A percentile compares a stretch with the other conserved stretches of the same genome.
Conservation (phyloP, 2,113 vertebrate genomes). For the Mesitornis unicolor region DNA sequence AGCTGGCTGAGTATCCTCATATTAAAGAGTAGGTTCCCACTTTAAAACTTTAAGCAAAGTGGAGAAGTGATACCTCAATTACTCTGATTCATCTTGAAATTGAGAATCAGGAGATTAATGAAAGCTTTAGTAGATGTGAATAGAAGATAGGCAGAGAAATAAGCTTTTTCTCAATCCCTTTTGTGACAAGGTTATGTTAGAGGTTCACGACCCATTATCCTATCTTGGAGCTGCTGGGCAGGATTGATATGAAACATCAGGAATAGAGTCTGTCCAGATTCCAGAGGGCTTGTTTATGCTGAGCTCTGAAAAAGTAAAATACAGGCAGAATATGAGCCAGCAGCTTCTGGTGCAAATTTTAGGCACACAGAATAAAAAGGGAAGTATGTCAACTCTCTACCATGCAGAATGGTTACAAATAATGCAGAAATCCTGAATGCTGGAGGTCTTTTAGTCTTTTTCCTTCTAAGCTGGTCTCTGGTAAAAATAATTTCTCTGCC, state of each 20-base stretch:
- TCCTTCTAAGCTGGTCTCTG: neutral
- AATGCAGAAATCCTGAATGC: neutral
- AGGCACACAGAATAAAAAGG: neutral
- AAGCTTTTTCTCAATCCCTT: neutral
- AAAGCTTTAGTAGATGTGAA: neutral
- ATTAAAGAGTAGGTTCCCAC: neutral
- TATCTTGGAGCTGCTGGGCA: neutral
- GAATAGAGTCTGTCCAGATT: neutral
- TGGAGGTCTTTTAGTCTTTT: constrained; percentile 6
- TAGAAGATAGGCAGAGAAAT: neutral
- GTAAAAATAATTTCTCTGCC: constrained; percentile 11
- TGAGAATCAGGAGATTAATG: neutral
- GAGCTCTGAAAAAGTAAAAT: neutral
- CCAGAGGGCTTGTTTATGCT: neutral
- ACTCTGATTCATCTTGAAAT: neutral
- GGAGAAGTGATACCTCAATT: neutral
- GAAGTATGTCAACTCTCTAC: neutral
- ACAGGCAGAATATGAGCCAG: neutral
- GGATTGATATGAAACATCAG: neutral
- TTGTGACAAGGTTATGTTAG: neutral
- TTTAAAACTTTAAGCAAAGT: neutral
- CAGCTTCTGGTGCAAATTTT: neutral
- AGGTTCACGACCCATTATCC: neutral
- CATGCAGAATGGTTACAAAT: neutral
- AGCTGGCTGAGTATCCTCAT: neutral